A percentile compares a stretch with the other conserved stretches of the same genome.
Conservation (phyloP, 1,140 invertebrate species). For the Drosophila erecta region DNA sequence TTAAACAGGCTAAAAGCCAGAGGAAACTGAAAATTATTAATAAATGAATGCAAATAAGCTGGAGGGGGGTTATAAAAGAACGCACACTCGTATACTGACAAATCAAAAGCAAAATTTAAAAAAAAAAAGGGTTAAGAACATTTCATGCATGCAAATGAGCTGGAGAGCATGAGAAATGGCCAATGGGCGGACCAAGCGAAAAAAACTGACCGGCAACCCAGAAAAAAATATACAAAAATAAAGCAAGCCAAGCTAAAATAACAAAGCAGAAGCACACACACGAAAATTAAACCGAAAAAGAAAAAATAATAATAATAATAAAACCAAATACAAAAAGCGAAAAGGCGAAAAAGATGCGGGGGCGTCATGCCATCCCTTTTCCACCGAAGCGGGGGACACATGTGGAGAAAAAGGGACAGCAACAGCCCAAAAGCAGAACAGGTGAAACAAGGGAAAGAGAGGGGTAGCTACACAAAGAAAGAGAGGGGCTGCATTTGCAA, state of each 20-base stretch:
- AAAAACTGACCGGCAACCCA: slow-evolving; percentile 60
- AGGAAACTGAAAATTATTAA: slow-evolving; percentile 60
- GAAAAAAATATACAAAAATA: slow-evolving; percentile 43
- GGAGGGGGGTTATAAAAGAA: slow-evolving; percentile 38
- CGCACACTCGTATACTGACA: slow-evolving; percentile 27
- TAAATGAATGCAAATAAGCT: slow-evolving; percentile 73
- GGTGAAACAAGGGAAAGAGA: slow-evolving; percentile 24
- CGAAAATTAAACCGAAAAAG: slow-evolving; percentile 13
- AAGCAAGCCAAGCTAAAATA: slow-evolving; percentile 56
- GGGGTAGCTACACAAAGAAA: neutral
- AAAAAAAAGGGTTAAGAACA: slow-evolving; percentile 24
- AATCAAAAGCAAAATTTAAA: slow-evolving; percentile 56
- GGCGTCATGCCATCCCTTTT: slow-evolving; percentile 59
- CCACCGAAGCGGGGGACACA: slow-evolving; percentile 1
- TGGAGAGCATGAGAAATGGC: slow-evolving; percentile 44
- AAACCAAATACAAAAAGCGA: slow-evolving; percentile 1
- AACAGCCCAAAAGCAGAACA: slow-evolving; percentile 39
- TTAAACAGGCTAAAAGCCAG: slow-evolving; percentile 45
- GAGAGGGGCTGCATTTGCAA: slow-evolving; percentile 22
- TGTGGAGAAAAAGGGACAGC: slow-evolving; percentile 48
- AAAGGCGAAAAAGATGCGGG: slow-evolving; percentile 47
- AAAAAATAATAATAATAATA: slow-evolving; percentile 24
- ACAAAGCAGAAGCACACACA: slow-evolving; percentile 47
- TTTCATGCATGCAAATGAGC: slow-evolving; percentile 38
- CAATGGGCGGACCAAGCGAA: slow-evolving; percentile 34